phyloP scores from a whole-genome alignment of 2,797 vertebrate species.

The Anabas testudineus region DNA sequence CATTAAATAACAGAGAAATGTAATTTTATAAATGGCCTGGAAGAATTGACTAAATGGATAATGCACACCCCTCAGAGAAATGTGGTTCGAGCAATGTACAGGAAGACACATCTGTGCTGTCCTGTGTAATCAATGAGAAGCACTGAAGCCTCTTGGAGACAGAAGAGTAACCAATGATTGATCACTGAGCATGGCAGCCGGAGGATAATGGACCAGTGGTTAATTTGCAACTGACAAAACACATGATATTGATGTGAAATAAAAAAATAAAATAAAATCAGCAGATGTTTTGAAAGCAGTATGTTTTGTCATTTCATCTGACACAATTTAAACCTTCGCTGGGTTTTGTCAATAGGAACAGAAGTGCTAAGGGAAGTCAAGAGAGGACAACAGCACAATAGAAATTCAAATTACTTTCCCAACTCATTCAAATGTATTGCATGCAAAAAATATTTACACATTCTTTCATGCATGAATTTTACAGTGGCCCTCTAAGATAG shows the following conservation, averaged over 20 bases:
- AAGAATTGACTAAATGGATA: constrained; percentile 33
- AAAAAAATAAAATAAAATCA: too few relatives aligned
- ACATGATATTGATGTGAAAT: constrained; percentile 47
- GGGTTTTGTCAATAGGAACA: constrained; percentile 8
- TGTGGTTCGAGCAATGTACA: constrained; percentile 30
- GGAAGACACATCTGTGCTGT: constrained; percentile 41
- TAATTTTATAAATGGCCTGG: constrained; percentile 34
- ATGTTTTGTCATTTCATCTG: constrained; percentile 11
- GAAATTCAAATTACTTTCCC: neutral
- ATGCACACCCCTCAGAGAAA: constrained; percentile 38
- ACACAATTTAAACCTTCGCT: constrained; percentile 24
- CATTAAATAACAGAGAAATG: constrained; percentile 3
- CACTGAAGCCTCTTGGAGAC: constrained; percentile 46
- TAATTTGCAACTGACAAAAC: constrained; percentile 48
- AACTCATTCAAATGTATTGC: neutral
- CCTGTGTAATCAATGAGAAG: constrained; percentile 53
- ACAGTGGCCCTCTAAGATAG: neutral
- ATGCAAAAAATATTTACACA: constrained; percentile 9
- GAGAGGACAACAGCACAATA: constrained; percentile 1
- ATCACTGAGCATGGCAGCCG: constrained; percentile 35
- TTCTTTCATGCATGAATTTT: neutral
- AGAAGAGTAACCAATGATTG: constrained; percentile 61
- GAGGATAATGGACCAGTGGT: constrained; percentile 31
- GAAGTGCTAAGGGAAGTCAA: neutral
- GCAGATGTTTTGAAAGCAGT: constrained; percentile 25